Evolutionary conservation across 2,113 vertebrate genomes (phyloP), one percentile per base, ranked within the genome.

Genomic region (Astur gentilis): DNA sequence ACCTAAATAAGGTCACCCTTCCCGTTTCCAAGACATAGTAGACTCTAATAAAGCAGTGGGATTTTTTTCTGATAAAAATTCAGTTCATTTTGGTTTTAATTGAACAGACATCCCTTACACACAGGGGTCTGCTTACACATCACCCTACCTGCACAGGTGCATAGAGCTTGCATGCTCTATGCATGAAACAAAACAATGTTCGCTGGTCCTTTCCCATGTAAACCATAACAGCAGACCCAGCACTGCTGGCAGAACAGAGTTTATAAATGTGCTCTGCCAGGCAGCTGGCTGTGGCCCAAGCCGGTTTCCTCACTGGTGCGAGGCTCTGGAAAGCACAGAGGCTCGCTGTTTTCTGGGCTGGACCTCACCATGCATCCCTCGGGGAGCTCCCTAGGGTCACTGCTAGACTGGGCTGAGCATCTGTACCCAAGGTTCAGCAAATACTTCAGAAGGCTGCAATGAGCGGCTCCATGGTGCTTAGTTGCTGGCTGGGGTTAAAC

Each of bases 261-360:
- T 50, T 49, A 20, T 21, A 11, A 25, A 20, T 10, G n/a, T 20
- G 2, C 40, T 18, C 14, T 54, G 27, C 47, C 7, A 2, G 50
- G 76, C 47, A 62, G 38, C 47, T 15, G 18, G 22, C 22, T 22
- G 85, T 12, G 55, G 38, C 47, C 54, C 10, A 10, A 60, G 38
- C 16, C 2, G 0, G 27, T 22, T n/a, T 40, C 29, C 67, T 49
- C 58, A 17, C 49, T 3, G 5, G 4, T 13, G 4, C 0, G 1
- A 65, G 67, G 58, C 49, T 80, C 22, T 3, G 32, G 73, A 18
- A 49, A 2, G 61, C 71, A 34, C 42, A 38, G 70, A 40, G 20
- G 17, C 49, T 27, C 3, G 1, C 60, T 2, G 3, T 36, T 69
- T 20, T 52, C 55, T 34, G 38, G 75, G 55, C 47, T 27, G 47